A percentile compares a stretch with the other conserved stretches of the same genome.
These are phyloP conservation scores for Origma solitaria DNA, from an alignment of 2,113 vertebrate genomes.

Conservation along the genomic window DNA sequence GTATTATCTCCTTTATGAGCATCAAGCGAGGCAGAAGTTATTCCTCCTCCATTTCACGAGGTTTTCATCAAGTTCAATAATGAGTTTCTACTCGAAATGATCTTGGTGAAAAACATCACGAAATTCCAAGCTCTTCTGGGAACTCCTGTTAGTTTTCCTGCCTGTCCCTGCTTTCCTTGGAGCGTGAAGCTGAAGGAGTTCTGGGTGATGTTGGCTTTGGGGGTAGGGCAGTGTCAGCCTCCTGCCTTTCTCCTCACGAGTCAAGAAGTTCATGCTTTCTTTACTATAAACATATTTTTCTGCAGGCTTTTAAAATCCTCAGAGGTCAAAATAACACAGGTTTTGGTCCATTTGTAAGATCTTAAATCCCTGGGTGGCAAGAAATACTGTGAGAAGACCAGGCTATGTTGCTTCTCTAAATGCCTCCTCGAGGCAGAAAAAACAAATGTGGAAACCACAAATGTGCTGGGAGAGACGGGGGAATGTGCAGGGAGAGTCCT, in stretches of 20 bases:
- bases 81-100: background rate
- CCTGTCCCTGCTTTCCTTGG: background rate
- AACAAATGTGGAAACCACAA: background rate
- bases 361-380: conserved; percentile 40
- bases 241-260: background rate
- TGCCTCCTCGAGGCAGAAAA: background rate
- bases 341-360: conserved; percentile 40
- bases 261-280: background rate
- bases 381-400: conserved; percentile 23
- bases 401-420: background rate
- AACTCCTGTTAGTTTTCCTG: background rate
- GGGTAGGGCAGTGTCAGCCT: background rate
- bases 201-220: background rate
- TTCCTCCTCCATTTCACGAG: background rate
- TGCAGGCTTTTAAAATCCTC: conserved; percentile 35
- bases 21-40: conserved; percentile 1
- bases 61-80: background rate
- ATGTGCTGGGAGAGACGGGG: background rate
- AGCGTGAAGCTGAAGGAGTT: background rate
- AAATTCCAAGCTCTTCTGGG: background rate
- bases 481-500: background rate
- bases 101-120: background rate
- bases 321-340: conserved; percentile 38
- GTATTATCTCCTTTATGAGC: background rate
- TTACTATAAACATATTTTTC: background rate